Conservation (phyloP, 2,888 invertebrate species). For the Incurvaria masculella region DNA sequence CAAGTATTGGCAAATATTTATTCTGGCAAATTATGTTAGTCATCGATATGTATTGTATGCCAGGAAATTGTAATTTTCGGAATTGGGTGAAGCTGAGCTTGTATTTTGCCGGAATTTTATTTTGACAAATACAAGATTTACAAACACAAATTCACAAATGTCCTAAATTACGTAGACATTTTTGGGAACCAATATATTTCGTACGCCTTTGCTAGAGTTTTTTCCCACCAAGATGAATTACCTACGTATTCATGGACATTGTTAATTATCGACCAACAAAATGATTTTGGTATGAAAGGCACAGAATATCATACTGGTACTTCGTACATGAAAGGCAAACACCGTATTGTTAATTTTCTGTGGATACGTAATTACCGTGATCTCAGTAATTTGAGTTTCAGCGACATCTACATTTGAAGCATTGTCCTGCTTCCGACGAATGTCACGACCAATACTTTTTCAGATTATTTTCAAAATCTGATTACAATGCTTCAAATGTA, state of each 20-base stretch:
- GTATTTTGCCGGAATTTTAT: constrained; percentile 21
- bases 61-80: constrained; percentile 20
- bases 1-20: too few relatives aligned
- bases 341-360: too few relatives aligned
- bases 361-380: too few relatives aligned
- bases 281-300: constrained; percentile 18
- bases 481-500: too few relatives aligned
- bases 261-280: constrained; percentile 21
- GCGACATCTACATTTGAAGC: too few relatives aligned
- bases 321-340: too few relatives aligned
- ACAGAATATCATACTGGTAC: constrained; percentile 13
- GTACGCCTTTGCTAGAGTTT: constrained; percentile 19
- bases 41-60: constrained; percentile 23
- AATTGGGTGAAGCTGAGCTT: constrained; percentile 22
- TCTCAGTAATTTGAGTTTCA: too few relatives aligned
- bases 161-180: constrained; percentile 21
- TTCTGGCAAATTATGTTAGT: constrained; percentile 19
- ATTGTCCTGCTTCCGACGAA: too few relatives aligned
- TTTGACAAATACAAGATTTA: constrained; percentile 23
- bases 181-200: constrained; percentile 22
- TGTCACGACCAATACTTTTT: too few relatives aligned
- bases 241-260: constrained; percentile 17
- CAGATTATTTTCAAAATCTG: too few relatives aligned
- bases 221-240: constrained; percentile 20
- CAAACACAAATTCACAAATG: constrained; percentile 25